Evolutionary conservation across 2,113 vertebrate genomes (phyloP), one percentile per base, ranked within the genome.

Genomic region (Oxygymnocypris stewartii): DNA sequence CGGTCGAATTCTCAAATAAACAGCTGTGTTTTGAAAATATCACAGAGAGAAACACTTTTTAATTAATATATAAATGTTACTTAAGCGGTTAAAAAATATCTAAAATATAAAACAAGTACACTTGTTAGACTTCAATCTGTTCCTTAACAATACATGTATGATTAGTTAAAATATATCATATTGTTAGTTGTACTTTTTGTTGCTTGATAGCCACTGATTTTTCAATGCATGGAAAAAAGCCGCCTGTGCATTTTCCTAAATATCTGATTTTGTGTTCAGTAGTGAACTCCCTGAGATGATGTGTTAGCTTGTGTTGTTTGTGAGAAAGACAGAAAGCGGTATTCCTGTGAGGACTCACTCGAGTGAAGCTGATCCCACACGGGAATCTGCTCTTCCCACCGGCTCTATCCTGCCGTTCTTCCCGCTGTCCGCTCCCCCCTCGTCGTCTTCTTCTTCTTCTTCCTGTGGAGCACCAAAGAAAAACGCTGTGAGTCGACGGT

Each of bases 391-490:
- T 49, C 98, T 95, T 79, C 97, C 97, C 78, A 99, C 93, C 1
- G 98, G 98, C 87, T 98, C 97, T 54, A 97, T 97, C 79, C 97
- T 93, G 78, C 97, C 96, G 71, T 93, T 97, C 84, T 96, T 95
- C 69, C 96, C 96, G 76, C 97, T 96, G 2, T 94, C 89, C 81
- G 47, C 90, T 81, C 90, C 91, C 49, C 90, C 94, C 83, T 96
- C 95, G 85, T 97, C 97, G 93, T 97, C 90, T 93, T 97, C 97
- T 93, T 97, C 90, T 93, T 97, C 90, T 16, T 92, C 89, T 18
- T 92, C 92, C 88, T 94, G 80, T 54, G 2, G 23, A 40, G 42
- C 65, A 84, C 2, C 40, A 84, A 49, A 61, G 79, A 20, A 89
- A n/a, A 20, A 49, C 42, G 31, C 63, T 49, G 9, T n/a, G n/a